Evolutionary conservation across 2,888 invertebrate genomes (phyloP).

Genomic region (Diabrotica balteata): DNA sequence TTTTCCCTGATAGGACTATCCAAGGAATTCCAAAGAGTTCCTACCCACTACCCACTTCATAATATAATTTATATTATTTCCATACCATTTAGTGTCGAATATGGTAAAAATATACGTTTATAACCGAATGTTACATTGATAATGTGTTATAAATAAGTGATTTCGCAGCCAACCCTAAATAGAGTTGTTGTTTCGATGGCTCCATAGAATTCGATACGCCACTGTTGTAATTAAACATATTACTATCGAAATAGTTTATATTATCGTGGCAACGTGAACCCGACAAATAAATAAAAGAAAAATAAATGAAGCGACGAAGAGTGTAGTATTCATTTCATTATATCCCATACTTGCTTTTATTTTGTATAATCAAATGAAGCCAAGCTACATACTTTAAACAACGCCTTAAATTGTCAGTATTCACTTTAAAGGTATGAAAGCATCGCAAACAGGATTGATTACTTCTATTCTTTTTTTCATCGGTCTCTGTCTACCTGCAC

Average conservation of each 20-base stretch:
- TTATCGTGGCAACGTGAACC: slow-evolving; percentile 6
- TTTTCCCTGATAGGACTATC: too few species aligned
- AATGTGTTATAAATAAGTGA: too few species aligned
- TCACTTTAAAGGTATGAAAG: slow-evolving; percentile 32
- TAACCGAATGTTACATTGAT: too few species aligned
- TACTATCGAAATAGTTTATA: slow-evolving; percentile 9
- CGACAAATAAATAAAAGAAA: slow-evolving; percentile 21
- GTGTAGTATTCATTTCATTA: slow-evolving; percentile 28
- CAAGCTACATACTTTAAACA: slow-evolving; percentile 28
- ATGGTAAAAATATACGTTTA: too few species aligned
- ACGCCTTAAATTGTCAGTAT: slow-evolving; percentile 32
- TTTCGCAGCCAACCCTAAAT: too few species aligned
- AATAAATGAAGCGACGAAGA: not conserved
- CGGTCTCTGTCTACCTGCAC: slow-evolving; percentile 4
- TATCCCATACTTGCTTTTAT: slow-evolving; percentile 26
- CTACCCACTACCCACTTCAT: too few species aligned
- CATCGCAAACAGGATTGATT: slow-evolving; percentile 33
- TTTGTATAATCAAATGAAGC: slow-evolving; percentile 30
- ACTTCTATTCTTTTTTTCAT: slow-evolving; percentile 23
- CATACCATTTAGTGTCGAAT: too few species aligned
- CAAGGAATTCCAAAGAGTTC: too few species aligned
- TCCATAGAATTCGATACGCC: not conserved
- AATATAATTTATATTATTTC: too few species aligned
- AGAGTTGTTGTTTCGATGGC: too few species aligned
- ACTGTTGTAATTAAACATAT: slow-evolving; percentile 15